Conservation (phyloP, 2,113 vertebrate species). For the Saguinus midas region DNA sequence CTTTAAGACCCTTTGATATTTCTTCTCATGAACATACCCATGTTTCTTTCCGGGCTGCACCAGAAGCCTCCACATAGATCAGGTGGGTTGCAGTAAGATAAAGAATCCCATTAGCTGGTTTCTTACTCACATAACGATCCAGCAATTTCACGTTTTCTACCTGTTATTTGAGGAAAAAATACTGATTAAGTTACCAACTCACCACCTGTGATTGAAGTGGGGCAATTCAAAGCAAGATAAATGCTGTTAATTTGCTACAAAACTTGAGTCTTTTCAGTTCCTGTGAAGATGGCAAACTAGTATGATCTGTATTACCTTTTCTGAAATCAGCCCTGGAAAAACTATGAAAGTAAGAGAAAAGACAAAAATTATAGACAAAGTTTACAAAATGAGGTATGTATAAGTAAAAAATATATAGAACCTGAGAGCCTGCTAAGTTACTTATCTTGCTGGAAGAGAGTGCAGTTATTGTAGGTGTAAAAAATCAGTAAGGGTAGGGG, state of each 20-base stretch:
- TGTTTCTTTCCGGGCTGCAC: conserved; percentile 85
- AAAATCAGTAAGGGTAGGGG: too few relatives aligned
- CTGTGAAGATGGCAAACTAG: not conserved
- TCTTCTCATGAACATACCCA: conserved; percentile 82
- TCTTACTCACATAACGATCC: conserved; percentile 83
- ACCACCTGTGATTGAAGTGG: not conserved
- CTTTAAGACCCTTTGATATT: not conserved
- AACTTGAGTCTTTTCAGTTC: not conserved
- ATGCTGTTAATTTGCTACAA: not conserved
- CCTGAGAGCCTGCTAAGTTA: not conserved
- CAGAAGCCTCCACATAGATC: conserved; percentile 86
- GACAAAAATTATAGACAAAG: not conserved
- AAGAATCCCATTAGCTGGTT: conserved; percentile 83
- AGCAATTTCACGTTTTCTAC: conserved; percentile 88
- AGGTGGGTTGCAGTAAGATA: conserved; percentile 90
- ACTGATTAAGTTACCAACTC: not conserved
- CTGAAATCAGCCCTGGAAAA: not conserved
- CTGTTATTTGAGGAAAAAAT: conserved; percentile 62
- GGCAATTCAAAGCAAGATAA: not conserved
- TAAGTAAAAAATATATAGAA: not conserved
- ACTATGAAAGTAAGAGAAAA: not conserved
- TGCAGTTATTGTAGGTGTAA: not conserved
- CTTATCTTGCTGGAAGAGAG: not conserved
- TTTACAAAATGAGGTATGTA: not conserved
- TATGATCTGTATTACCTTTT: not conserved